Conservation (phyloP, 1,140 invertebrate species). For the Nasonia giraulti region DNA sequence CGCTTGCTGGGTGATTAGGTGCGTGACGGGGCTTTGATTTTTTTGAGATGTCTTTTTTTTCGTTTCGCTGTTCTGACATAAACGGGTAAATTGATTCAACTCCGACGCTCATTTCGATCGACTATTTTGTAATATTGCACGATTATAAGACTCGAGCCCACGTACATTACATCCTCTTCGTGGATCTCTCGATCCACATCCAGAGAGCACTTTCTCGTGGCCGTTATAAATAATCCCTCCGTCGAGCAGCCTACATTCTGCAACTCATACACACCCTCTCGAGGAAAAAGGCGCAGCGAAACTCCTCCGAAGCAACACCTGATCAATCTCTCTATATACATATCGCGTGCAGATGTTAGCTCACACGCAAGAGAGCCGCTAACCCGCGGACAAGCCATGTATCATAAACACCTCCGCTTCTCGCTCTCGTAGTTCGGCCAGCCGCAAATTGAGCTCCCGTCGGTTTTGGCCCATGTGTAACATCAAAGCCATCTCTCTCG, state of each 20-base stretch:
- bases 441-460: constrained; percentile 8
- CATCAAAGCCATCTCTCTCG: constrained; percentile 6
- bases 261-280: too few relatives aligned
- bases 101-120: neutral
- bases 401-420: constrained; percentile 18
- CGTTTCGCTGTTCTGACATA: neutral
- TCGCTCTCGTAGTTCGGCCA: neutral
- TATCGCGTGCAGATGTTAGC: neutral
- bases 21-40: neutral
- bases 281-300: neutral
- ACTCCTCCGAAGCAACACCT: neutral
- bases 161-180: too few relatives aligned
- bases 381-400: constrained; percentile 13
- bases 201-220: too few relatives aligned
- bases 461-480: constrained; percentile 10
- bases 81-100: constrained; percentile 6
- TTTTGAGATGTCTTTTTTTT: too few relatives aligned
- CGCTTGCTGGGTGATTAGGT: constrained; percentile 22
- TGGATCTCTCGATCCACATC: too few relatives aligned
- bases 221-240: too few relatives aligned
- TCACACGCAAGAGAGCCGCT: neutral
- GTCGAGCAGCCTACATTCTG: too few relatives aligned
- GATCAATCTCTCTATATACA: neutral
- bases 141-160: too few relatives aligned
- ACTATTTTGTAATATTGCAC: too few relatives aligned